Evolutionary conservation across 2,888 invertebrate species (phyloP), one percentile per base, ranked within the genome.

Genomic region (Leptopilina drosophilae): DNA sequence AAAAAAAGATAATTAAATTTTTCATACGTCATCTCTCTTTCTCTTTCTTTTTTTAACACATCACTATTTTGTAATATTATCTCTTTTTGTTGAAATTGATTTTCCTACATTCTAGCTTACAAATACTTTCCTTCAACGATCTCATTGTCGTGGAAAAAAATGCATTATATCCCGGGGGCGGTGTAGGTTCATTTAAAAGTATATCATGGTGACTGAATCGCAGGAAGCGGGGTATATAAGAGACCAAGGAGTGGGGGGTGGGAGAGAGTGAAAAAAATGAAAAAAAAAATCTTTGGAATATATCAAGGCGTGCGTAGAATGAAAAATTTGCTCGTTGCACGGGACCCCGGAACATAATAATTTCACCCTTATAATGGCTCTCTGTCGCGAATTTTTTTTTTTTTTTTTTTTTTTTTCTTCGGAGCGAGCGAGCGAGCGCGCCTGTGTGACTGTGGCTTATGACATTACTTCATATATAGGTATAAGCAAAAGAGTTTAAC

Each of bases 401-500:
- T 33, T 33, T 33, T 33, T 33, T 33, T 33, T 33, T 33, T 33
- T 33, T 33, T 33, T 33, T 33, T 33, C 2, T 33, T 33, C 33
- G 33, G 33, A 33, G 33, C 33, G 33, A 33, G 33, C 33, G 33
- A 33, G 33, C 33, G 33, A 33, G 33, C 33, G 33, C 33, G 33
- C 33, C 33, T 33, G 33, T 8, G 42, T 64, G 56, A 56, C 62
- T 77, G 66, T 67, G 65, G 67, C 66, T 77, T 67, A 67, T 42
- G 59, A 64, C 53, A 73, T 64, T 59, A 53, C 75, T 56, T 15
- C 69, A 67, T 77, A 66, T 59, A 76, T 75, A 66, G 64, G 77
- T 75, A 82, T 82, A 81, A 82, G 82, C 85, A 84, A 87, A 87
- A 84, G 86, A 86, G 87, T 86, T 88, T 86, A 87, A 84, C 85